Evolutionary conservation across 2,797 vertebrate species (phyloP), one percentile per base, ranked within the genome.

Genomic region (Sitta carolinensis): DNA sequence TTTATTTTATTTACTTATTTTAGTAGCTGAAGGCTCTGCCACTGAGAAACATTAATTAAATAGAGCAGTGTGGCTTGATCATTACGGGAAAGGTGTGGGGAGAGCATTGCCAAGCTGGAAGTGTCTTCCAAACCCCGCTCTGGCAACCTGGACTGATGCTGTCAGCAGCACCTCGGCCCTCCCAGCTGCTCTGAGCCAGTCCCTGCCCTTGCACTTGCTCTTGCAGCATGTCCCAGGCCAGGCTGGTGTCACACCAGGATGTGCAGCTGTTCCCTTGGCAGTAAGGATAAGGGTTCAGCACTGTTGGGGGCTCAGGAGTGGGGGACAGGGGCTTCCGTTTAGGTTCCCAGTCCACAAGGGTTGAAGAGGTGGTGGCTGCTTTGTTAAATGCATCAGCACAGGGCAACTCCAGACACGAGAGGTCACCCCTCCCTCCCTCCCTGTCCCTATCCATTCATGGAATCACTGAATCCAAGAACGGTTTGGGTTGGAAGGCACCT

Each of bases 1-100:
- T 76, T 76, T 85, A 20, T 47, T 78, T 69, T 77, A 34, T 78
- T 80, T 87, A 17, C 69, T 86, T 87, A 23, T 67, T 93, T 87
- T 59, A 68, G 64, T 32, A 84, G 69, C 77, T 86, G 76, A 70
- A 92, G 68, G 77, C 72, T 43, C 23, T 61, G 78, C 70, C 58
- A 16, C 40, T 8, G 84, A 75, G 70, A 69, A 86, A 72, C 69
- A 29, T 78, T 42, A 77, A 85, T 48, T 83, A 51, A 93, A 42
- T 29, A 38, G 81, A 90, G 58, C 23, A 0, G 13, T 7, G 21
- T 14, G 4, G 22, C 72, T 82, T 69, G 45, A 51, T 91, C 11
- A 1, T 47, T 79, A 62, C 0, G 0, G 40, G 79, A 87, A 62
- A 70, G 66, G 88, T 74, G 61, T 1, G 5, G 62, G 66, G 64